Base-by-base conservation (phyloP, 2,113 vertebrate genomes). In the Eudyptes chrysolophus region DNA sequence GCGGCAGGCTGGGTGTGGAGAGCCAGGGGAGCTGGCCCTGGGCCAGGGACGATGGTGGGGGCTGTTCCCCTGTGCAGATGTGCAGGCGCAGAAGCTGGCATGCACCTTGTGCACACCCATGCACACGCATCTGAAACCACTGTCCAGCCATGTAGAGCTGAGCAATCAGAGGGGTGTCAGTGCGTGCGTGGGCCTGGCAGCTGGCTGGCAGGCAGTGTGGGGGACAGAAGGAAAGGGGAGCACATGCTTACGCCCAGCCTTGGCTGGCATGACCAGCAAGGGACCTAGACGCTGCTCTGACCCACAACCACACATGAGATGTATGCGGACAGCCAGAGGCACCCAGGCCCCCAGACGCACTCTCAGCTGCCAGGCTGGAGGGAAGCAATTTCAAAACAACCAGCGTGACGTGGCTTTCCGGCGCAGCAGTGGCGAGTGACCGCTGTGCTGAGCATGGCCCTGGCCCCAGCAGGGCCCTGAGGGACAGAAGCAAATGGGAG, bases 371-470 rank as follows among this genome's bases (percentile, higher is more conserved):
- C 32, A 20, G 75, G 29, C 34, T 38, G 19, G 34, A 46, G 34
- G 36, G 66, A 65, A 46, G 52, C 3, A 5, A 30, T 68, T 54
- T 60, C 46, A 9, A 81, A 66, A 54, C 14, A 20, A 20, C 30
- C 46, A 60, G 38, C 0, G 0, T 13, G 29, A n/a, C 1, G 5
- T 17, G n/a, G 60, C 46, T 72, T 54, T 65, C 44, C 1, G 11
- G 52, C 2, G 5, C 61, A 18, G 24, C 2, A 0, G 24, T 21
- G 82, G 34, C 3, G 0, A 55, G 48, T 21, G 36, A 54, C 65
- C 0, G 0, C n/a, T 26, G 71, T 29, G 51, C 72, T 70, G 32
- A 42, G 12, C 51, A 20, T 1, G 7, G 40, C 21, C 27, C 29
- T 2, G 3, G 54, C 32, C n/a, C 26, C 2, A 4, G 32, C 21